Evolutionary conservation across 1,140 invertebrate species (phyloP), one percentile per base, ranked within the genome.

Genomic region (Panagrolaimus sp.): DNA sequence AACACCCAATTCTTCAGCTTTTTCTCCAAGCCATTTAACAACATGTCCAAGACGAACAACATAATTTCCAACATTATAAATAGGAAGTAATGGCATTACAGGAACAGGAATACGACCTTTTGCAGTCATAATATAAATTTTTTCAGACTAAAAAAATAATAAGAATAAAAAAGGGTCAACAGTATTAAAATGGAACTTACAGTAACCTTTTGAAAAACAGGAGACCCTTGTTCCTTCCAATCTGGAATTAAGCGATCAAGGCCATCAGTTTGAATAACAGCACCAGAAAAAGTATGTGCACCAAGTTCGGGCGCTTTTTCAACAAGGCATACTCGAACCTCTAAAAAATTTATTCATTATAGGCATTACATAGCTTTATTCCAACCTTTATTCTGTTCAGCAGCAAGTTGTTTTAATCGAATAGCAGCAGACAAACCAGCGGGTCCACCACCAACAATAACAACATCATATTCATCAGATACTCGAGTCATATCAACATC

Each of bases 21-120:
- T 93, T 64, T 76, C 89, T 0, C 92, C 92, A 8, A 99, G 84
- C 96, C 96, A 99, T 76, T 88, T 85, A 7, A 98, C 95, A 64
- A 98, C 86, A 79, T 99, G 92, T 1, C 96, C 96, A 67, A 99
- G 85, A 75, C 96, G 87, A 1, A 98, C 94, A 65, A 98, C 89
- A 84, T 97, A 97, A 84, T 99, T 98, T 14, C 96, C 96, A 86
- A 97, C 93, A 85, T 99, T 99, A 78, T 93, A 89, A 88, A 98
- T 90, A 1, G 96, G 94, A 86, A 96, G 89, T 73, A 93, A 92
- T 89, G 84, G 89, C 88, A 64, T 94, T 88, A 61, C 96, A 89
- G 95, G 96, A 70, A 98, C 88, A 1, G 90, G 87, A 77, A 97
- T 89, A 74, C 90, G 87, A 0, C 88, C 86, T 44, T 85, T 90